Conservation (phyloP, 2,113 vertebrate species). For the Prionailurus viverrinus region DNA sequence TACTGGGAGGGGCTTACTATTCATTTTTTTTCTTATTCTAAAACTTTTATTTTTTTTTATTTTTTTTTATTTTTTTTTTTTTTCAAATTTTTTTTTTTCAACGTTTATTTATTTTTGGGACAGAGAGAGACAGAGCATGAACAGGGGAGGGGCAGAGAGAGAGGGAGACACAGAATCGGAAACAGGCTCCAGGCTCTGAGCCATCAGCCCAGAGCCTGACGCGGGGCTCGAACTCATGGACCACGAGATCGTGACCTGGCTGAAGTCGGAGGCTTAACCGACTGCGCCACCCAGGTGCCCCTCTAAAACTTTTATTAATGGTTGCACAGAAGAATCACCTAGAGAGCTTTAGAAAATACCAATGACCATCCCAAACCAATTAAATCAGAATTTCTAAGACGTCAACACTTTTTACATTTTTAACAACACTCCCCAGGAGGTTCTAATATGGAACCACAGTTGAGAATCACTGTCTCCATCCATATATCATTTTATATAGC, state of each 20-base stretch:
- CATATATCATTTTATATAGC: background rate
- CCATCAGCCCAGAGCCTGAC: no score
- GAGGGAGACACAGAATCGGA: no score
- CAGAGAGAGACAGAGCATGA: no score
- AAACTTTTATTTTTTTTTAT: background rate
- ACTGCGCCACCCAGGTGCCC: no score
- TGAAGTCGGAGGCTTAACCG: no score
- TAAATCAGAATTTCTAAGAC: conserved; percentile 30
- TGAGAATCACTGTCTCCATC: background rate
- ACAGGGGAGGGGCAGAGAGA: no score
- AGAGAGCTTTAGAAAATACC: background rate
- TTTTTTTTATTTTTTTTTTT: no score
- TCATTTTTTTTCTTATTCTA: background rate
- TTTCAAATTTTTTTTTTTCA: no score
- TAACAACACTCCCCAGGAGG: background rate
- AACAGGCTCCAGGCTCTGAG: no score
- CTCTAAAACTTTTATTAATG: background rate
- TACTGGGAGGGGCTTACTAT: background rate
- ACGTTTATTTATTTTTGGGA: no score
- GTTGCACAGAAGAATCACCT: background rate
- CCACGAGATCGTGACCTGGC: no score
- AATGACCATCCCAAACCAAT: background rate
- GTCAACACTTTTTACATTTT: background rate
- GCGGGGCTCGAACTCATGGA: no score
- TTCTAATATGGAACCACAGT: background rate